Percentiles rank a stretch among this genome's conserved stretches.
These are phyloP conservation scores for Hexactinellida sp. DNA, from an alignment of 37 sponge, comb jelly and placozoan genomes.

Conservation along the genomic window DNA sequence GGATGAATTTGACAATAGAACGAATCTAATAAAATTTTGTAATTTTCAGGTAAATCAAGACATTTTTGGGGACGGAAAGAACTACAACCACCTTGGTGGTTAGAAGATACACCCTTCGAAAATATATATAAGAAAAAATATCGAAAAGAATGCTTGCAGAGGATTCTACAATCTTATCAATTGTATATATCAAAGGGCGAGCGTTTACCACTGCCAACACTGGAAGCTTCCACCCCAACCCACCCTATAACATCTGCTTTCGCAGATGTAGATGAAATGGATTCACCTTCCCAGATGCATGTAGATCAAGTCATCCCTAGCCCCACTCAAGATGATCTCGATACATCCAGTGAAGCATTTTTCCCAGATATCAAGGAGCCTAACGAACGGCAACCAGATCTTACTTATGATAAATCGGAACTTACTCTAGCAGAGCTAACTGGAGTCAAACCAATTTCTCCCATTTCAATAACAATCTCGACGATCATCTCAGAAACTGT, in stretches of 20 bases:
- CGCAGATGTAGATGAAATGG: background rate
- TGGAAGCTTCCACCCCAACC: no score
- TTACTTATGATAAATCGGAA: background rate
- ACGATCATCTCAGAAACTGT: background rate
- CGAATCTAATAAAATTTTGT: no score
- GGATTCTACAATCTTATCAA: background rate
- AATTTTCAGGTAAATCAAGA: background rate
- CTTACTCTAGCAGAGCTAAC: background rate
- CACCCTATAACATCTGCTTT: background rate
- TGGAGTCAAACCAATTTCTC: background rate
- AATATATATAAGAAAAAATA: background rate
- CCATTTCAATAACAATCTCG: background rate
- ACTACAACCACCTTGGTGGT: background rate
- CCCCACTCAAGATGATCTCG: background rate
- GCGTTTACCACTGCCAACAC: background rate
- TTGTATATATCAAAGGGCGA: background rate
- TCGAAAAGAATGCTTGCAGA: background rate
- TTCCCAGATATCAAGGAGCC: background rate
- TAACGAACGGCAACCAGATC: background rate
- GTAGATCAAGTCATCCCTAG: no score
- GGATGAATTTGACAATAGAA: no score
- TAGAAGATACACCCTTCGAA: background rate
- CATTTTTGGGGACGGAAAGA: background rate
- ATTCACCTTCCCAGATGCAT: no score
- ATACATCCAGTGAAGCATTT: background rate